Conservation (phyloP, 64 coral and sea anemone genomes). For the Montipora cactus region DNA sequence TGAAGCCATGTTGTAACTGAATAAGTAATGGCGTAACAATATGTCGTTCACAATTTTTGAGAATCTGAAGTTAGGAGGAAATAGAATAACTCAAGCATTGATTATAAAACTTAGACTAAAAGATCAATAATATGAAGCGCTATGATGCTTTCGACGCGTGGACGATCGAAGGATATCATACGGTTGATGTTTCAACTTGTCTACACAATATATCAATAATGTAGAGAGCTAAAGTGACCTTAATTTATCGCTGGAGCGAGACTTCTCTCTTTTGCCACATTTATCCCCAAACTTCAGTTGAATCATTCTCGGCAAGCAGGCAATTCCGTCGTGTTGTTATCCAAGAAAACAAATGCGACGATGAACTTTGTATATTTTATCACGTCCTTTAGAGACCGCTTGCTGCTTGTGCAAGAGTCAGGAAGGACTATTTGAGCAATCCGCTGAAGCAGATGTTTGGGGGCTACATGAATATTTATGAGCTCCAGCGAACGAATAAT, state of each 20-base stretch:
- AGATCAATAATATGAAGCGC: too few relatives aligned
- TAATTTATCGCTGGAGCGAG: slow-evolving; percentile 19
- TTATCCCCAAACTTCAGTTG: slow-evolving; percentile 3
- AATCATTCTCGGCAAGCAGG: background rate
- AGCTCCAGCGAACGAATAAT: background rate
- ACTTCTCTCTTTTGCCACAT: background rate
- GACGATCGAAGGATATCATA: background rate
- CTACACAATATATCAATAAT: slow-evolving; percentile 29
- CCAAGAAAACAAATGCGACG: background rate
- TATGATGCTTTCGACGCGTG: background rate
- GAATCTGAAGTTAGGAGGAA: background rate
- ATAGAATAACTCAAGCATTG: too few relatives aligned
- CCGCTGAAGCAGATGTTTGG: slow-evolving; percentile 52
- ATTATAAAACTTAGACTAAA: too few relatives aligned
- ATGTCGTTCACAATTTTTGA: background rate
- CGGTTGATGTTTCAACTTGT: slow-evolving; percentile 9
- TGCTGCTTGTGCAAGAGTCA: background rate
- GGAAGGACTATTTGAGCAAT: slow-evolving; percentile 56
- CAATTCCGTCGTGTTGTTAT: background rate
- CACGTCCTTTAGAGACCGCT: slow-evolving; percentile 40
- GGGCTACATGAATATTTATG: slow-evolving; percentile 53
- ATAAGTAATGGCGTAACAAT: slow-evolving; percentile 45
- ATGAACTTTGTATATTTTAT: slow-evolving; percentile 35
- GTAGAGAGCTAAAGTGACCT: slow-evolving; percentile 41
- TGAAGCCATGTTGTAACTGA: slow-evolving; percentile 38